These are phyloP conservation scores for Myripristis murdjan DNA, from an alignment of 2,797 vertebrate genomes.

Conservation along the genomic window DNA sequence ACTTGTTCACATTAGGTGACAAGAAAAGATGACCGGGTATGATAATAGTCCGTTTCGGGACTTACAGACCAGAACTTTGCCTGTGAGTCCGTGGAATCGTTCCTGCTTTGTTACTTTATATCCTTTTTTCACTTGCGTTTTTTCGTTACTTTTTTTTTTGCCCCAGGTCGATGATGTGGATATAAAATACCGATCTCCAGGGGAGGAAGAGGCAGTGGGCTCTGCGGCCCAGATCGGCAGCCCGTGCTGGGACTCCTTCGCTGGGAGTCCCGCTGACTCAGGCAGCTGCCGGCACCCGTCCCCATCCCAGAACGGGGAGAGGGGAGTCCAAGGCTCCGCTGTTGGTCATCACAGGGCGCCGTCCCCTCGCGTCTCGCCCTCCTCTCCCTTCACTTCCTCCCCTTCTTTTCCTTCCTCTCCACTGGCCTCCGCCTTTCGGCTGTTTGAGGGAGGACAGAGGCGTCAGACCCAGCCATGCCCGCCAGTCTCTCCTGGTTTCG, in stretches of 20 bases:
- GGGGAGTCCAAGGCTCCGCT: constrained; percentile 38
- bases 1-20: not conserved
- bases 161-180: constrained; percentile 85
- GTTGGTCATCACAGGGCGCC: constrained; percentile 53
- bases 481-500: constrained; percentile 79
- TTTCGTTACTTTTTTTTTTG: constrained; percentile 29
- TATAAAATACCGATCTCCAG: constrained; percentile 78
- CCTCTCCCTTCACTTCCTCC: constrained; percentile 42
- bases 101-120: too few species aligned
- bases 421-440: constrained; percentile 69
- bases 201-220: constrained; percentile 60
- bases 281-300: constrained; percentile 58
- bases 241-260: constrained; percentile 65
- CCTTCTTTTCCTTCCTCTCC: constrained; percentile 79
- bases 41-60: constrained; percentile 16
- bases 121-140: too few species aligned
- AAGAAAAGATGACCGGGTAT: not conserved
- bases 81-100: not conserved
- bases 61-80: constrained; percentile 5
- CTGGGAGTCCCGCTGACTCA: constrained; percentile 46
- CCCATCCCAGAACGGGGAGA: constrained; percentile 41
- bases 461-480: constrained; percentile 63
- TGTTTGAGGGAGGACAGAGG: constrained; percentile 72
- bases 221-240: constrained; percentile 66
- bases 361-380: constrained; percentile 52